Evolutionary conservation across 2,797 vertebrate species (phyloP).

Genomic region (Spinus pinus): DNA sequence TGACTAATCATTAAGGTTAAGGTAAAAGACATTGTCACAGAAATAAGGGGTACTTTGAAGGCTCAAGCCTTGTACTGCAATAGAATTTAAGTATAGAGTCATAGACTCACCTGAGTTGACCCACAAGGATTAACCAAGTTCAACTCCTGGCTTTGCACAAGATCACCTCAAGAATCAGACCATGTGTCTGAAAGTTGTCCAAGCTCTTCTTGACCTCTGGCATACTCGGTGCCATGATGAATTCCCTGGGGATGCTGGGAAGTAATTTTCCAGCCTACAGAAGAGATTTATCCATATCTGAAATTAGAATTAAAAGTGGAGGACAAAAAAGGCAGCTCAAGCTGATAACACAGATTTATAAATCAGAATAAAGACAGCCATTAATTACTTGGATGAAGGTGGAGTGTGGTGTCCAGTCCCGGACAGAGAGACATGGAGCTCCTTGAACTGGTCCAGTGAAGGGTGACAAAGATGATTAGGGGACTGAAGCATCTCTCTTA

Average conservation of each 20-base stretch:
- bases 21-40: background rate
- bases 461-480: fast-evolving
- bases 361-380: background rate
- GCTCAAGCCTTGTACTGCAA: background rate
- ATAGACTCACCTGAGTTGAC: fast-evolving
- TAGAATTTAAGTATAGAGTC: background rate
- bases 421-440: background rate
- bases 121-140: fast-evolving
- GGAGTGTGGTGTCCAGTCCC: background rate
- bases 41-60: background rate
- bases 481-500: background rate
- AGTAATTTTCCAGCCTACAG: background rate
- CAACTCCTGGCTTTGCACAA: background rate
- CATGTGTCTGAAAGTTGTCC: background rate
- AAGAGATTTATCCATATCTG: background rate
- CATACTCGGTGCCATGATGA: background rate
- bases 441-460: fast-evolving
- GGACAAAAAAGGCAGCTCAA: background rate
- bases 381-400: background rate
- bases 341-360: background rate
- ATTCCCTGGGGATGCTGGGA: background rate
- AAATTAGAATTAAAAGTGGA: background rate
- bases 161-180: background rate
- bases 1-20: background rate
- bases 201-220: background rate